These are phyloP conservation scores for Drosophila orosa DNA, from an alignment of 1,140 invertebrate species.

Conservation along the genomic window DNA sequence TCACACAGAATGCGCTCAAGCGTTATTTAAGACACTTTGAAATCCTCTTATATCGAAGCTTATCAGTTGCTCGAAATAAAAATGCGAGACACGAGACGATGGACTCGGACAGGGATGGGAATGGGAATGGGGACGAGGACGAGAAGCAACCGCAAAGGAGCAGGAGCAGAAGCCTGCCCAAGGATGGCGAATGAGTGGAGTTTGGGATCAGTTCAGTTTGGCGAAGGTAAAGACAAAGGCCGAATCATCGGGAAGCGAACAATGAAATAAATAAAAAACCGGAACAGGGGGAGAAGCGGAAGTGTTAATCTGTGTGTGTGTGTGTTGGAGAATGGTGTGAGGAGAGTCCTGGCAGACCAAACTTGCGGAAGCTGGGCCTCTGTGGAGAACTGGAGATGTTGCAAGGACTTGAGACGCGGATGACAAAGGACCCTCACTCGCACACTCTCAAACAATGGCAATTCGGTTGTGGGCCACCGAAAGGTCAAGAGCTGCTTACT, in stretches of 20 bases:
- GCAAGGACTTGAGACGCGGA: conserved; percentile 34
- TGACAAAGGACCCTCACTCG: conserved; percentile 30
- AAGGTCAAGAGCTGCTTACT: conserved; percentile 43
- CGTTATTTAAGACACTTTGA: conserved; percentile 73
- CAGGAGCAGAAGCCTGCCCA: not conserved
- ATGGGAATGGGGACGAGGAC: not conserved
- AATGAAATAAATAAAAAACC: conserved; percentile 53
- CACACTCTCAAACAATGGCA: conserved; percentile 12
- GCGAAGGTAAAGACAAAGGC: conserved; percentile 47
- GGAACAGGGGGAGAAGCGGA: conserved; percentile 42
- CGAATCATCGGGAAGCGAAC: conserved; percentile 39
- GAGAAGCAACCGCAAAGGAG: conserved; percentile 5
- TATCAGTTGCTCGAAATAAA: conserved; percentile 67
- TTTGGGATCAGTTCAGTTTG: conserved; percentile 10
- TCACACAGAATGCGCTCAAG: conserved; percentile 69
- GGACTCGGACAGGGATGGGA: conserved; percentile 2
- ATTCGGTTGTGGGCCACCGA: conserved; percentile 19
- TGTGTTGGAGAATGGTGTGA: not conserved
- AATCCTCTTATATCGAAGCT: conserved; percentile 72
- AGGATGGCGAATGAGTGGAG: conserved; percentile 18
- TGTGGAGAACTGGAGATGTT: conserved; percentile 12
- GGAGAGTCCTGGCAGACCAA: conserved; percentile 20
- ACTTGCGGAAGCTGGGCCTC: conserved; percentile 2
- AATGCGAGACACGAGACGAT: conserved; percentile 48
- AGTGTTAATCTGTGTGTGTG: conserved; percentile 53